A percentile compares a stretch with the other conserved stretches of the same genome.
Evolutionary conservation across 2,888 invertebrate genomes (phyloP).

Genomic region (Amiota mariae): DNA sequence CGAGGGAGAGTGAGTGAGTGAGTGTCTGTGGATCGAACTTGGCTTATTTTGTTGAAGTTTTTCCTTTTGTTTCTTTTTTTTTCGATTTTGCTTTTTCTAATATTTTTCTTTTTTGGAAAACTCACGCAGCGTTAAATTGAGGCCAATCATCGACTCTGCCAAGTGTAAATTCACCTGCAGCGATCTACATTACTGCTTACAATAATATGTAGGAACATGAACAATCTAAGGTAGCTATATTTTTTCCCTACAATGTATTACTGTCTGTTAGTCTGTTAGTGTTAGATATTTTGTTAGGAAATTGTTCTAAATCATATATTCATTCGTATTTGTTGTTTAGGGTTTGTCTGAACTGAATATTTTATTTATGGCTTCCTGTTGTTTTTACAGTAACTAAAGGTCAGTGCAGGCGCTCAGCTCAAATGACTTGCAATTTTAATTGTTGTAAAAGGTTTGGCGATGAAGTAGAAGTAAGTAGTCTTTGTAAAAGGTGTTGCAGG

Average conservation of each 20-base stretch:
- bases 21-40: no score
- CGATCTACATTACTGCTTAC: not conserved
- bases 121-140: conserved; percentile 65
- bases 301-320: conserved; percentile 62
- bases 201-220: not conserved
- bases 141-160: conserved; percentile 51
- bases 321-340: conserved; percentile 41
- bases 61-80: not conserved
- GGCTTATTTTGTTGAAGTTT: no score
- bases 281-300: conserved; percentile 51
- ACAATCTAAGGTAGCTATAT: not conserved
- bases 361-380: conserved; percentile 65
- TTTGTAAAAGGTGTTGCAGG: conserved; percentile 54
- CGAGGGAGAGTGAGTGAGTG: not conserved
- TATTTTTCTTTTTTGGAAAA: conserved; percentile 28
- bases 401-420: not conserved
- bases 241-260: not conserved
- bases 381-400: not conserved
- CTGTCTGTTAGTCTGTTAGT: conserved; percentile 12
- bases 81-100: not conserved
- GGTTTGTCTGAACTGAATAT: conserved; percentile 53
- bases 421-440: conserved; percentile 57
- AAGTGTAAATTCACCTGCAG: conserved; percentile 57
- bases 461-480: no score
- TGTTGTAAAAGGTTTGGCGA: conserved; percentile 26